Conservation (phyloP, 2,888 invertebrate species). For the Chrysolina haemoptera region DNA sequence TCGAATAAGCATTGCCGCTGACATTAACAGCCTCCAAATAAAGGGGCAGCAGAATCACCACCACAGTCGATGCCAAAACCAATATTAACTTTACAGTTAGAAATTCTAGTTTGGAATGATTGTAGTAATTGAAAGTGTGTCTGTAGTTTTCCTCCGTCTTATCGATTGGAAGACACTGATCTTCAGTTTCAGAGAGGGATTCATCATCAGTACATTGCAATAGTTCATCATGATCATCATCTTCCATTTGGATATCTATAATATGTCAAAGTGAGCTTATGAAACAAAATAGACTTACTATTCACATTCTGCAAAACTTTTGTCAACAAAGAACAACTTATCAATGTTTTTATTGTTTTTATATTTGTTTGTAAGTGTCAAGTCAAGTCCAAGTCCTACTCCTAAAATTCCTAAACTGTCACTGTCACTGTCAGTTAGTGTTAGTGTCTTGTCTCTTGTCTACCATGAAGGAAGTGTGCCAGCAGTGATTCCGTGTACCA, state of each 20-base stretch:
- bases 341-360: too few relatives aligned
- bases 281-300: too few relatives aligned
- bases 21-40: conserved; percentile 69
- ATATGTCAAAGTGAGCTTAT: too few relatives aligned
- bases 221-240: conserved; percentile 67
- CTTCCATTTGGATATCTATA: conserved; percentile 47
- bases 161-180: conserved; percentile 62
- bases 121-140: conserved; percentile 57
- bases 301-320: too few relatives aligned
- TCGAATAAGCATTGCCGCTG: conserved; percentile 63
- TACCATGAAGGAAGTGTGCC: too few relatives aligned
- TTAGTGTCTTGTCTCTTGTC: too few relatives aligned
- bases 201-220: conserved; percentile 66
- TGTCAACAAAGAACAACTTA: too few relatives aligned
- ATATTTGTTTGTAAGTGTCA: too few relatives aligned
- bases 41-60: conserved; percentile 72
- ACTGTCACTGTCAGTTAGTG: too few relatives aligned
- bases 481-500: too few relatives aligned
- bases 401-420: too few relatives aligned
- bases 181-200: conserved; percentile 65
- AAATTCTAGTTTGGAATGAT: conserved; percentile 68
- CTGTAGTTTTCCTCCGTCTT: conserved; percentile 58
- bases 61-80: conserved; percentile 70
- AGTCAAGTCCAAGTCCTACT: too few relatives aligned
- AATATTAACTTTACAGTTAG: conserved; percentile 69